A percentile compares a stretch with the other conserved stretches of the same genome.
Conservation (phyloP, 2,888 invertebrate genomes). For the Nymphalis urticae region DNA sequence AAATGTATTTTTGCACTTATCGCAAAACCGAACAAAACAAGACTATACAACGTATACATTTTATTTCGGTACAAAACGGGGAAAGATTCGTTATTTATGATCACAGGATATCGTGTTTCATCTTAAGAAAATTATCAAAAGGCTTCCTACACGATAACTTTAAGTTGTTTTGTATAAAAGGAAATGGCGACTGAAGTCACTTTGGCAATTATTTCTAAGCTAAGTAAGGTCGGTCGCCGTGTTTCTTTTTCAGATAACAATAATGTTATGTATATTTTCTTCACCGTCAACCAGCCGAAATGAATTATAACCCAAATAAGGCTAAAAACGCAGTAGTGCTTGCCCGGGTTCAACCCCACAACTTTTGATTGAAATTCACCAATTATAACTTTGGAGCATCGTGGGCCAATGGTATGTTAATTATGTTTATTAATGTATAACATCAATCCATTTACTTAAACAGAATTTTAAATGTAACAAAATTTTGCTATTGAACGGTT, state of each 20-base stretch:
- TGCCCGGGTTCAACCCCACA: no score
- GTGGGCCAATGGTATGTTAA: no score
- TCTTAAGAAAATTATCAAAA: neutral
- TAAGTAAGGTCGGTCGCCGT: neutral
- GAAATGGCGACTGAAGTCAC: neutral
- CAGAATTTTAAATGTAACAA: neutral
- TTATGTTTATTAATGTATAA: no score
- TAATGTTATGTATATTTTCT: neutral
- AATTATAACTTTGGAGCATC: no score
- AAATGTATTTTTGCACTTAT: neutral
- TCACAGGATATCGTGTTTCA: neutral
- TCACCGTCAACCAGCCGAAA: no score
- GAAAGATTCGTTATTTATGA: neutral
- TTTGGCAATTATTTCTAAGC: neutral
- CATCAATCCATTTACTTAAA: neutral
- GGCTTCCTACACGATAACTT: slow-evolving; percentile 1
- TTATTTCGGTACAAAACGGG: neutral
- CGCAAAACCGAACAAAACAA: neutral
- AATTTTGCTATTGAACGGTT: neutral
- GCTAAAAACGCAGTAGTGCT: no score
- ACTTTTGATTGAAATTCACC: no score
- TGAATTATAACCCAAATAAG: no score
- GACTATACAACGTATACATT: neutral
- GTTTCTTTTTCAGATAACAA: neutral
- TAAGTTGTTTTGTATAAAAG: neutral